Evolutionary conservation across 2,113 vertebrate species (phyloP).

Genomic region (Thunnus maccoyii): DNA sequence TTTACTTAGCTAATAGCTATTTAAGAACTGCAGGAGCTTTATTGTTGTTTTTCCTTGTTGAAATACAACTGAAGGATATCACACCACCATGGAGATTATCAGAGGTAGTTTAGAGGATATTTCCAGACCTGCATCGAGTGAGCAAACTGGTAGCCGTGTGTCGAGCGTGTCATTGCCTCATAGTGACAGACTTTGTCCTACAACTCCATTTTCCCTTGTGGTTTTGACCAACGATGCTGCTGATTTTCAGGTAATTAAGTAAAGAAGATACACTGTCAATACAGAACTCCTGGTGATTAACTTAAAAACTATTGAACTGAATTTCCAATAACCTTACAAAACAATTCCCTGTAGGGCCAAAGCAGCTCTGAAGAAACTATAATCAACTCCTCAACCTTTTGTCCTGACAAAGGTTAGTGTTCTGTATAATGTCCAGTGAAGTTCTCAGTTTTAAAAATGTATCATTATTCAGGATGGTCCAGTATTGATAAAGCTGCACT

Average conservation of each 20-base stretch:
- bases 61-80: not conserved
- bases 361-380: constrained; percentile 28
- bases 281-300: not conserved
- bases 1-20: not conserved
- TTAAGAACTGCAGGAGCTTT: not conserved
- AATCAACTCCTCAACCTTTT: not conserved
- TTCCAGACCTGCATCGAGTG: constrained; percentile 84
- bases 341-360: constrained; percentile 18
- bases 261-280: not conserved
- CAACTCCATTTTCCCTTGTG: constrained; percentile 76
- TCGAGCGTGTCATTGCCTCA: constrained; percentile 74
- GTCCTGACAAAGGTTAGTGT: constrained; percentile 61
- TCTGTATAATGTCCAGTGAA: not conserved
- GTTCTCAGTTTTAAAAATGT: not conserved
- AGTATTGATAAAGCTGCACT: not conserved
- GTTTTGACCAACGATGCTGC: constrained; percentile 82
- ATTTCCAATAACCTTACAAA: not conserved
- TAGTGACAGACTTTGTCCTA: constrained; percentile 31
- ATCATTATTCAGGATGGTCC: not conserved
- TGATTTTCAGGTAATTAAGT: constrained; percentile 81
- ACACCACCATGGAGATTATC: constrained; percentile 85
- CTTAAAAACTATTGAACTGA: no score
- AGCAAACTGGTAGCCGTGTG: constrained; percentile 72
- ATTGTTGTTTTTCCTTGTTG: not conserved
- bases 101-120: constrained; percentile 86